Base-by-base conservation (phyloP, 2,888 invertebrate genomes). In the Agrenia bidenticulata region DNA sequence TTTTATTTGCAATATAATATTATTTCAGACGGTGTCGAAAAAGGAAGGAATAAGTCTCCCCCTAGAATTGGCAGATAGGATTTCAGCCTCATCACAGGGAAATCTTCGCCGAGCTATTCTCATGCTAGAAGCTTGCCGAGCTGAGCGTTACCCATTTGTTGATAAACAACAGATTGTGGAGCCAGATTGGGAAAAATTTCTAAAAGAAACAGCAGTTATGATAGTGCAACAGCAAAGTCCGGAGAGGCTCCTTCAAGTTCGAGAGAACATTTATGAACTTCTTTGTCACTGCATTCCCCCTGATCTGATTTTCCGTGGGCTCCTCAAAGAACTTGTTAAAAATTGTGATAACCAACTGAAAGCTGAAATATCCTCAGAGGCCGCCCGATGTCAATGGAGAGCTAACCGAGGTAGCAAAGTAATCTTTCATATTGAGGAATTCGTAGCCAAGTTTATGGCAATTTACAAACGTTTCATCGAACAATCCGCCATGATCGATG, bases 391-490 rank as follows among this genome's bases (percentile, higher is more conserved):
- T 81, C 97, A 99, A 79, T 94, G 97, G 79, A 86, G 93, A 75
- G 89, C 97, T 85, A 88, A 90, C 77, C 85, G 88, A 62, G 98
- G 98, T 19, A 92, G 90, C 77, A 98, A 98, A 81, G 87, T 90
- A 23, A 96, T 99, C 77, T 96, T 94, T 78, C 98, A 99, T 80
- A 83, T 99, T 60, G 99, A 99, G 81, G 96, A 96, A 1, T 99
- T 99, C 83, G 89, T 96, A 55, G 94, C 94, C 0, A 90, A 91
- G 77, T 97, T 97, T 80, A 98, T 99, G 98, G 86, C 89, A 39
- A 88, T 94, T 74, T 96, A 95, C 79, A 92, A 93, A 78, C 88
- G 89, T 77, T 94, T 90, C 79, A 85, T 93, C 79, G 90, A 91
- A 79, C 88, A 88, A 77, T 85, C 85, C 26, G 85, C 85, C 23